Conservation (phyloP, 1,140 invertebrate species). For the Drosophila aff. region DNA sequence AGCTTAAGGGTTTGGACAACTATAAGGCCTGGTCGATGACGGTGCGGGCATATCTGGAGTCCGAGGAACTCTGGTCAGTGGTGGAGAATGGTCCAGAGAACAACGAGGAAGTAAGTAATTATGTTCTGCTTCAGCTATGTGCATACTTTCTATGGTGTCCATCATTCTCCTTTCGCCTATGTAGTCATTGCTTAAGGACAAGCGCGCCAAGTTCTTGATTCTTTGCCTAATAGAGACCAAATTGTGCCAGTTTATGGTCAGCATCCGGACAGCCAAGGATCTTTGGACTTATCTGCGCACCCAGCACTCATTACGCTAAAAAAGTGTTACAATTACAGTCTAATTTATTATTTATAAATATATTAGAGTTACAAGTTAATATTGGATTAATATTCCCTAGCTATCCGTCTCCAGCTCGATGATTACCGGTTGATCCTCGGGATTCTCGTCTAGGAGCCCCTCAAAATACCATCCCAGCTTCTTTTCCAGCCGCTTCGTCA, state of each 20-base stretch:
- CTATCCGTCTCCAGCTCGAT: conserved; percentile 87
- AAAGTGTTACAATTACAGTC: conserved; percentile 10
- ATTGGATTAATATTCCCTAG: not conserved
- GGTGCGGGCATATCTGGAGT: conserved; percentile 78
- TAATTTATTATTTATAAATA: conserved; percentile 23
- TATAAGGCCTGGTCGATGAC: conserved; percentile 84
- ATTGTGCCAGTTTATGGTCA: conserved; percentile 82
- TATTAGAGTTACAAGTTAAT: conserved; percentile 1
- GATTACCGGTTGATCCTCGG: conserved; percentile 95
- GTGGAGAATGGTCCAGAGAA: conserved; percentile 79
- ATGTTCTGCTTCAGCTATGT: not conserved
- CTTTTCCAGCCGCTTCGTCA: conserved; percentile 90
- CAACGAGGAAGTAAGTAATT: conserved; percentile 66
- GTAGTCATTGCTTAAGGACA: conserved; percentile 77
- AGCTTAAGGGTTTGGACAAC: conserved; percentile 78
- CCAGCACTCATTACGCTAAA: conserved; percentile 76
- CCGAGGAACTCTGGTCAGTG: conserved; percentile 76
- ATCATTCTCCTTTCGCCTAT: conserved; percentile 16
- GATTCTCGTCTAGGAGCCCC: conserved; percentile 92
- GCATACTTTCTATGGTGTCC: not conserved
- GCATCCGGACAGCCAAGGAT: conserved; percentile 77
- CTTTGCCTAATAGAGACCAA: conserved; percentile 79
- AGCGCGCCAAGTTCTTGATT: conserved; percentile 80
- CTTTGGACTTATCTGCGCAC: conserved; percentile 77
- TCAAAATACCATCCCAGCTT: conserved; percentile 96